Conservation (phyloP, 2,113 vertebrate genomes). For the Hucho hucho region DNA sequence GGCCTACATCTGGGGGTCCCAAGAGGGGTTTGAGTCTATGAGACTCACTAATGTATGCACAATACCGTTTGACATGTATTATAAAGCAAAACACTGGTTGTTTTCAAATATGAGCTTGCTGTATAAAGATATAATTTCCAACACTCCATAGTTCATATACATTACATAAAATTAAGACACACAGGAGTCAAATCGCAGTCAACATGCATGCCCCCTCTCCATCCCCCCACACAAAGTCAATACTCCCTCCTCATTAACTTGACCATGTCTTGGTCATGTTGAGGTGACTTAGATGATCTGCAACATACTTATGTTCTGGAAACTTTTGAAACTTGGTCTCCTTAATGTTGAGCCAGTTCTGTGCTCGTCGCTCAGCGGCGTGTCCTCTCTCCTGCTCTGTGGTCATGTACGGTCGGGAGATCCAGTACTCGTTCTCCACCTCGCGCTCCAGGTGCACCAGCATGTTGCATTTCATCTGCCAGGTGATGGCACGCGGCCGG, state of each 20-base stretch:
- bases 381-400: conserved; percentile 81
- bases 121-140: too few relatives aligned
- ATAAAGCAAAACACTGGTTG: background rate
- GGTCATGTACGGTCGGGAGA: conserved; percentile 86
- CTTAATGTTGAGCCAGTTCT: conserved; percentile 72
- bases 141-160: too few relatives aligned
- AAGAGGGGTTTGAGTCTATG: too few relatives aligned
- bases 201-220: background rate
- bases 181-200: background rate
- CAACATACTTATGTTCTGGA: conserved; percentile 76
- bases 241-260: conserved; percentile 37
- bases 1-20: too few relatives aligned
- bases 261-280: conserved; percentile 82
- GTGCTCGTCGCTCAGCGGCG: conserved; percentile 70
- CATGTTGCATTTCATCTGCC: conserved; percentile 76
- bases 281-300: conserved; percentile 83
- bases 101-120: background rate
- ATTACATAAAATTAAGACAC: background rate
- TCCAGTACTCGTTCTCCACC: conserved; percentile 93
- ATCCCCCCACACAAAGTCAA: background rate
- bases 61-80: too few relatives aligned
- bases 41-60: too few relatives aligned
- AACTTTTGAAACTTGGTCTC: conserved; percentile 65
- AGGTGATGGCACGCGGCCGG: conserved; percentile 74
- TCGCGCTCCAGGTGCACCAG: conserved; percentile 83